These are phyloP conservation scores for Octopus bimaculoides DNA, from an alignment of 1,140 invertebrate genomes.

Conservation along the genomic window DNA sequence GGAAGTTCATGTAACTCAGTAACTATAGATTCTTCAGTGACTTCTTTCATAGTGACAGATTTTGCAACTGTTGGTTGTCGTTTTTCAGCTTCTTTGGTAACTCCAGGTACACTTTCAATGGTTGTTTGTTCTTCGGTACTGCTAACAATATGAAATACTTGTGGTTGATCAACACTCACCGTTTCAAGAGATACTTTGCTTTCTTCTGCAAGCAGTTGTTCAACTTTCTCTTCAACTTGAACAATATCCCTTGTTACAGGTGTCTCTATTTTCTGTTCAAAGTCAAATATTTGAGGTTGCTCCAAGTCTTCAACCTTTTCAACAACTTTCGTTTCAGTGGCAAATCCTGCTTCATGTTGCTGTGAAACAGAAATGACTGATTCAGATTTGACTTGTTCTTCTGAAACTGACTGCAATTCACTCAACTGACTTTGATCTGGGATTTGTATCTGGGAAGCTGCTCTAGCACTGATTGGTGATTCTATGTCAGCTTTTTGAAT, in stretches of 20 bases:
- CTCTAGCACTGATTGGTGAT: neutral
- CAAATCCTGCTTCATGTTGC: conserved; percentile 22
- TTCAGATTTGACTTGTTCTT: neutral
- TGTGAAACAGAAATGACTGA: conserved; percentile 21
- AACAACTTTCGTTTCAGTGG: conserved; percentile 27
- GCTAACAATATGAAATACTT: neutral
- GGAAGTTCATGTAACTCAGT: conserved; percentile 24
- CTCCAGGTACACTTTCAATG: conserved; percentile 14
- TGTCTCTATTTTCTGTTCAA: conserved; percentile 10
- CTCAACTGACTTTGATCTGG: neutral
- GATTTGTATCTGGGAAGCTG: neutral
- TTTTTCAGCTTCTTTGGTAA: conserved; percentile 20
- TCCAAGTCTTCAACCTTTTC: conserved; percentile 21
- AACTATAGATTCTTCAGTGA: conserved; percentile 19
- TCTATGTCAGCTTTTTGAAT: conserved; percentile 17
- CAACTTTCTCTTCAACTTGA: conserved; percentile 23
- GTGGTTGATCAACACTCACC: conserved; percentile 19
- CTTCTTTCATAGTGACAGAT: conserved; percentile 15
- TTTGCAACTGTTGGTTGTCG: conserved; percentile 19
- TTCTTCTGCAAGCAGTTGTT: conserved; percentile 23
- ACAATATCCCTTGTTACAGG: conserved; percentile 21
- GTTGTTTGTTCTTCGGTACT: conserved; percentile 14
- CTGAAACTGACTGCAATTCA: neutral
- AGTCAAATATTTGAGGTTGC: neutral
- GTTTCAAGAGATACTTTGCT: conserved; percentile 26